phyloP scores from a whole-genome alignment of 2,113 vertebrate species.

The Apodemus sylvaticus region DNA sequence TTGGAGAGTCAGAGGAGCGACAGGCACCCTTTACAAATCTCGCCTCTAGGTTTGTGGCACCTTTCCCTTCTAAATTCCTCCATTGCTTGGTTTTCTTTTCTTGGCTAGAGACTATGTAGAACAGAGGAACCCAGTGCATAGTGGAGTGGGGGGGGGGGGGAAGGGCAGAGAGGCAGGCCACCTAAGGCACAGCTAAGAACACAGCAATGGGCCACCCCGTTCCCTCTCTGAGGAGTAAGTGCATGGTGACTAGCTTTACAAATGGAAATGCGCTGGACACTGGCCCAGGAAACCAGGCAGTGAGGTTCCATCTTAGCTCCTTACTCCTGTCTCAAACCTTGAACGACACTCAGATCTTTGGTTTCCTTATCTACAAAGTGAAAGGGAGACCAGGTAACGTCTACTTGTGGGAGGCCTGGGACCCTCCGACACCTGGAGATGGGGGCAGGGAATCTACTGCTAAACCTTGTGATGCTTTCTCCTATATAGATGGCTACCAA shows the following conservation, averaged over 20 bases:
- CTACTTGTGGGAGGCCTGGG: not conserved
- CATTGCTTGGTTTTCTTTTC: not conserved
- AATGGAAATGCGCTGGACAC: not conserved
- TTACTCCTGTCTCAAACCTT: not conserved
- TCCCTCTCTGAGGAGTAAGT: not conserved
- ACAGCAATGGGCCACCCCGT: accelerated
- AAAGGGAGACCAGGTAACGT: not conserved
- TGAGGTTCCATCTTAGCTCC: not conserved
- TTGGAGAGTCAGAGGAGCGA: not conserved
- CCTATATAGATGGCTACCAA: not conserved
- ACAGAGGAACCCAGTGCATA: not conserved
- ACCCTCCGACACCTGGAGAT: not conserved
- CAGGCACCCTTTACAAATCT: not conserved
- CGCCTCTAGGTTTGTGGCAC: not conserved
- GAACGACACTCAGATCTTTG: not conserved
- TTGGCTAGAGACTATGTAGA: not conserved
- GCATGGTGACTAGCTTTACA: too few relatives aligned
- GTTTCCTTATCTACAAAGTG: not conserved
- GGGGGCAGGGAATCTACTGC: not conserved
- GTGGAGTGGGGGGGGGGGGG: not conserved
- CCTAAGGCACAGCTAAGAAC: not conserved
- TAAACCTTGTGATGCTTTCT: not conserved
- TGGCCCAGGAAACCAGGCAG: not conserved
- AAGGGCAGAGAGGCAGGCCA: too few relatives aligned
- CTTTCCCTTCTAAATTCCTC: not conserved